A percentile compares a stretch with the other conserved stretches of the same genome.
phyloP scores from a whole-genome alignment of 2,113 vertebrate genomes.

The Melanotaenia duboulayi region DNA sequence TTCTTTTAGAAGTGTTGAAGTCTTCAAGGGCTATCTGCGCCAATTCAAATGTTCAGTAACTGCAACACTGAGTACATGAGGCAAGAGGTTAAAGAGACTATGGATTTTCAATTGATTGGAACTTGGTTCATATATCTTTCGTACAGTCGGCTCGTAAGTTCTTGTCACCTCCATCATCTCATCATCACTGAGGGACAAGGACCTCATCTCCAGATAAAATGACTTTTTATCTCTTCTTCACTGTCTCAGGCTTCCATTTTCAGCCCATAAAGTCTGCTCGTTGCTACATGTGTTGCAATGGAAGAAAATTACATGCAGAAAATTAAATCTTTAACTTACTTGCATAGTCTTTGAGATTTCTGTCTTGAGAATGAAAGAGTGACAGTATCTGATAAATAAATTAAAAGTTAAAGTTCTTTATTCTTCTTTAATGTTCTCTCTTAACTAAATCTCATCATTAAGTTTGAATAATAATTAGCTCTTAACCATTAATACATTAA shows the following conservation, averaged over 20 bases:
- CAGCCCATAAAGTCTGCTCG: neutral
- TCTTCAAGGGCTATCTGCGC: conserved; percentile 6
- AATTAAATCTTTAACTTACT: too few species aligned
- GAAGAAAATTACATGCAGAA: too few species aligned
- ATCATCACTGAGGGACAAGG: conserved; percentile 21
- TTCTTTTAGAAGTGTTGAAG: neutral
- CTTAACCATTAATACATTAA: conserved; percentile 11
- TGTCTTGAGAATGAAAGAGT: too few species aligned
- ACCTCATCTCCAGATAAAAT: conserved; percentile 27
- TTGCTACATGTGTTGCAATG: neutral
- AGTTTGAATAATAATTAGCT: neutral
- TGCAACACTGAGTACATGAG: neutral
- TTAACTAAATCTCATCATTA: neutral
- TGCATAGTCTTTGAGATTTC: too few species aligned
- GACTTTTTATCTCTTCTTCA: neutral
- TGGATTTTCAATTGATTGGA: conserved; percentile 28
- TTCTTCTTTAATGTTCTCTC: neutral
- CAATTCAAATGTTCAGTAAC: conserved; percentile 12
- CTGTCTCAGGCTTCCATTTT: conserved; percentile 10
- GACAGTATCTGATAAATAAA: too few species aligned
- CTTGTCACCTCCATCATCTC: conserved; percentile 32
- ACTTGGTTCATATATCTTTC: conserved; percentile 65
- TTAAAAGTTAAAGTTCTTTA: too few species aligned
- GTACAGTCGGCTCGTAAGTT: conserved; percentile 48
- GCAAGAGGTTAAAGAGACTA: conserved; percentile 9